These are phyloP conservation scores for Marmota flaviventris DNA, from an alignment of 2,113 vertebrate genomes.

Conservation along the genomic window DNA sequence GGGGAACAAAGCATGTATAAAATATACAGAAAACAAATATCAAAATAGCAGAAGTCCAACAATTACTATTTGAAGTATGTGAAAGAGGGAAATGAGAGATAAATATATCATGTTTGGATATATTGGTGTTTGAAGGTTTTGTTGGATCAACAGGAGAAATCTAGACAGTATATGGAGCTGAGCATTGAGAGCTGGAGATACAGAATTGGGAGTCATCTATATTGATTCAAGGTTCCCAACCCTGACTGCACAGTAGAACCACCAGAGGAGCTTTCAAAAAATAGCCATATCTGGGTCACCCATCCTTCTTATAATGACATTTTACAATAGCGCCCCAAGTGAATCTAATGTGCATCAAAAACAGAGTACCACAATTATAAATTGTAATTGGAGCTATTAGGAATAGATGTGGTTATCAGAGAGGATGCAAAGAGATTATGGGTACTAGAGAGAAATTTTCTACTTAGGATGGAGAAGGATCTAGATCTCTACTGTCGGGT, in stretches of 20 bases:
- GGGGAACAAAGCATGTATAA: not conserved
- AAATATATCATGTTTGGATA: not conserved
- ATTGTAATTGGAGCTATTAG: not conserved
- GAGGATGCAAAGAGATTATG: not conserved
- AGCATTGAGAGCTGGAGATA: not conserved
- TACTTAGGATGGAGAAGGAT: not conserved
- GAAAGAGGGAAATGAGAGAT: not conserved
- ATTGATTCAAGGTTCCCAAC: constrained; percentile 19
- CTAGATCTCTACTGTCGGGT: not conserved
- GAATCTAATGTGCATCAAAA: not conserved
- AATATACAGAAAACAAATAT: constrained; percentile 13
- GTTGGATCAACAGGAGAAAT: not conserved
- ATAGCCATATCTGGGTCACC: not conserved
- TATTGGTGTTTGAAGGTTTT: not conserved
- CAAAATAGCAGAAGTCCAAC: not conserved
- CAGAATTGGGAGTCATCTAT: not conserved
- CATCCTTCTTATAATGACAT: not conserved
- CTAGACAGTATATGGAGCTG: not conserved
- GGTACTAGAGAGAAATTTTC: constrained; percentile 5
- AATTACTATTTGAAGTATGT: constrained; percentile 39
- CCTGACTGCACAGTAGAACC: not conserved
- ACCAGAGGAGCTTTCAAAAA: not conserved
- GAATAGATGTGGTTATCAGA: not conserved
- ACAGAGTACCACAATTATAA: not conserved
- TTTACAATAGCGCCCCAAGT: not conserved